Conservation (phyloP, 1,140 invertebrate genomes). For the Chelonus insularis region DNA sequence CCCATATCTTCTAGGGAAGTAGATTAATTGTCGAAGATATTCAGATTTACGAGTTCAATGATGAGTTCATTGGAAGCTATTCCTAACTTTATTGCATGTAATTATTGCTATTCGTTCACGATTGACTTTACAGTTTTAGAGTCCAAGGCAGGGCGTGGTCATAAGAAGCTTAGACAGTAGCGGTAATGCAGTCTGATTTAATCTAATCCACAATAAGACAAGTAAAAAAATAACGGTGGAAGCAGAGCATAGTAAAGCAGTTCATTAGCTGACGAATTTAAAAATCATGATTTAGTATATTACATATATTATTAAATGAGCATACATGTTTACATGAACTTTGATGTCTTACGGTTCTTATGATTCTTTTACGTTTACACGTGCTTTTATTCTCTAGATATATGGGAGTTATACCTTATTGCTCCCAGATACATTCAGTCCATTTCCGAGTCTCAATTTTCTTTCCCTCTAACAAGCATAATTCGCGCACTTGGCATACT, state of each 20-base stretch:
- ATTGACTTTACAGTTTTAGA: not conserved
- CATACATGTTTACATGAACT: not conserved
- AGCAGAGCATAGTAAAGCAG: conserved; percentile 30
- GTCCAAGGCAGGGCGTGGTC: conserved; percentile 42
- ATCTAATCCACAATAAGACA: conserved; percentile 25
- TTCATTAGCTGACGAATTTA: conserved; percentile 28
- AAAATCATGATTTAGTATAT: not conserved
- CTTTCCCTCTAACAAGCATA: no score
- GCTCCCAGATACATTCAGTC: no score
- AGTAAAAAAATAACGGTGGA: conserved; percentile 28
- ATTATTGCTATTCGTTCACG: not conserved
- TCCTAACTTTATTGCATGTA: not conserved
- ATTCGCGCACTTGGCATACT: no score
- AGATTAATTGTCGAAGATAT: no score
- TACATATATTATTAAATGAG: not conserved
- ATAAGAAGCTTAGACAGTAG: conserved; percentile 32
- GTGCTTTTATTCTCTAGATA: not conserved
- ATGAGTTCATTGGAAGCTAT: not conserved
- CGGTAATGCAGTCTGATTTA: conserved; percentile 26
- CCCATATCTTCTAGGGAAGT: no score
- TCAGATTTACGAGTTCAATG: not conserved
- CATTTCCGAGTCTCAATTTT: no score
- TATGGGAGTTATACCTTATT: not conserved
- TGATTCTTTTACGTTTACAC: conserved; percentile 18
- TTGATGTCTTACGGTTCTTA: conserved; percentile 46